A percentile compares a stretch with the other conserved stretches of the same genome.
Conservation (phyloP, 2,888 invertebrate genomes). For the Macrophya alboannulata region DNA sequence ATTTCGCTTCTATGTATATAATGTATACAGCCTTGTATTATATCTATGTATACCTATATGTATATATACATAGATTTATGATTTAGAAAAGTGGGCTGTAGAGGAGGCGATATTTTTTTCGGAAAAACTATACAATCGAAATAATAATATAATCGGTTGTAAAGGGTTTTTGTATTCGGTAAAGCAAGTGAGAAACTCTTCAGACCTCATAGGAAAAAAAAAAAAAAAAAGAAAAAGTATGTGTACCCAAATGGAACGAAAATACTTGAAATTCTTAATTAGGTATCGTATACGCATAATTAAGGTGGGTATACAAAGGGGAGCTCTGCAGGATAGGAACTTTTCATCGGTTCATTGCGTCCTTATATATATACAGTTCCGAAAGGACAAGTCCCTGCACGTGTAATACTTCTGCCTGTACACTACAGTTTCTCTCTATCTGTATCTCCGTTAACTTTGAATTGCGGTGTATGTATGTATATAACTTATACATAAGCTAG, state of each 20-base stretch:
- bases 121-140: too few relatives aligned
- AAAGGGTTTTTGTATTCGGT: too few relatives aligned
- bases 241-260: not conserved
- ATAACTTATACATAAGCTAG: not conserved
- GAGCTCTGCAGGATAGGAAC: not conserved
- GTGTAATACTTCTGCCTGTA: not conserved
- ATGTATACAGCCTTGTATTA: too few relatives aligned
- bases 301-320: not conserved
- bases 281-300: not conserved
- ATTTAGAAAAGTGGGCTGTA: too few relatives aligned
- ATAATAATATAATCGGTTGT: too few relatives aligned
- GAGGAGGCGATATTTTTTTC: too few relatives aligned
- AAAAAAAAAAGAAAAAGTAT: too few relatives aligned
- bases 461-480: not conserved
- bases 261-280: constrained; percentile 24
- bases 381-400: constrained; percentile 20
- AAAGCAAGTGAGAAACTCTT: too few relatives aligned
- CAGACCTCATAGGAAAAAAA: too few relatives aligned
- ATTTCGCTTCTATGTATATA: not conserved
- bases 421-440: not conserved
- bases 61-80: too few relatives aligned
- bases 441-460: not conserved
- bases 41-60: too few relatives aligned
- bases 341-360: constrained; percentile 7
- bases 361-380: not conserved